phyloP scores from a whole-genome alignment of 2,888 invertebrate species.

The Neuroscelio doddi region DNA sequence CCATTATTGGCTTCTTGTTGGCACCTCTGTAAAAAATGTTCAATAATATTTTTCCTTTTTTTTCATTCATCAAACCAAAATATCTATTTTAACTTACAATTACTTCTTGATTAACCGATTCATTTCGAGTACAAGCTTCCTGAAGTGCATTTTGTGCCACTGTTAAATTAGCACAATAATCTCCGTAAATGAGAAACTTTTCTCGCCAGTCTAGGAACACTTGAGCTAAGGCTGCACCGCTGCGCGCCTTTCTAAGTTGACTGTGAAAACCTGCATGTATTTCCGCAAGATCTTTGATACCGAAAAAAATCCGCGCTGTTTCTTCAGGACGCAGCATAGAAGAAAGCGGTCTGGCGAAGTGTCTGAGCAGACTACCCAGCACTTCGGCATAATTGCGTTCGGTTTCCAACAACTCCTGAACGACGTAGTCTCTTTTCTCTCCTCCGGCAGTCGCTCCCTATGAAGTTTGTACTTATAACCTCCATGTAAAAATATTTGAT shows the following conservation, averaged over 20 bases:
- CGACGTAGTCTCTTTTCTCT: constrained; percentile 94
- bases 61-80: constrained; percentile 2
- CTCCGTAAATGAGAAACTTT: constrained; percentile 93
- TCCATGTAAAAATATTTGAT: too few relatives aligned
- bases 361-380: constrained; percentile 85
- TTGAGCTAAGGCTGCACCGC: constrained; percentile 75
- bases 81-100: constrained; percentile 74
- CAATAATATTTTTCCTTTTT: too few relatives aligned
- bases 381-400: constrained; percentile 98
- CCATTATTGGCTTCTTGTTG: constrained; percentile 96
- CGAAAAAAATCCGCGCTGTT: constrained; percentile 87
- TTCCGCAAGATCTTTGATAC: constrained; percentile 89
- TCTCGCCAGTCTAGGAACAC: constrained; percentile 94
- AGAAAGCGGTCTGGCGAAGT: constrained; percentile 86
- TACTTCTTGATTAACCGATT: constrained; percentile 79
- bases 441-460: constrained; percentile 64
- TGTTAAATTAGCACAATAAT: constrained; percentile 95
- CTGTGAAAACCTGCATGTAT: constrained; percentile 89
- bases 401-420: constrained; percentile 95
- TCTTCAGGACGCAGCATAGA: constrained; percentile 83
- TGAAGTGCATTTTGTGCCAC: constrained; percentile 90
- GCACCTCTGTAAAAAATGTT: constrained; percentile 80
- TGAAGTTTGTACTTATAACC: constrained; percentile 11
- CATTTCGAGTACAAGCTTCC: constrained; percentile 80
- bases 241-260: constrained; percentile 84